Evolutionary conservation across 2,113 vertebrate species (phyloP), one percentile per base, ranked within the genome.

Genomic region (Zosterops borbonicus): DNA sequence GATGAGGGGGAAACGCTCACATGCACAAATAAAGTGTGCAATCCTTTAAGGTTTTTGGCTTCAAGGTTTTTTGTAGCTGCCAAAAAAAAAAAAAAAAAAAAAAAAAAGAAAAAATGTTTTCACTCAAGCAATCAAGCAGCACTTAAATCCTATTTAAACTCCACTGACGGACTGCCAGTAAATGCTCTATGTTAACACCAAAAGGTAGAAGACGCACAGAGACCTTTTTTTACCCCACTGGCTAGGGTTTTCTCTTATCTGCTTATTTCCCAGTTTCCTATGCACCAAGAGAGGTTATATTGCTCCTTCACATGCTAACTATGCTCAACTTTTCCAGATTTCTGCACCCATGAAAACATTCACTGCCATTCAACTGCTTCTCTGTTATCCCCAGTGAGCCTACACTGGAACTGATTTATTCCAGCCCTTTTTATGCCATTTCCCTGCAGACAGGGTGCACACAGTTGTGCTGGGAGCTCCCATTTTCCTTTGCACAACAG

Each of bases 141-240:
- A 87, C 85, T 90, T 90, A 81, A 47, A 89, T 76, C 49, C 31
- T 80, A 90, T 92, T 96, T 90, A 92, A 95, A 71, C 88, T 84
- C 41, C 50, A 75, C 37, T 27, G 44, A 82, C 0, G 0, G 64
- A 49, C 52, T 89, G 75, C 70, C 82, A 85, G 75, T 53, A 89
- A 87, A 76, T 37, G 63, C n/a, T 90, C 73, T 52, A 41, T 77
- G 62, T 49, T 86, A 93, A 75, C 28, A 94, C 55, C 55, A 78
- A 94, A 68, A 71, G 25, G 85, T 0, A 55, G 67, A 68, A 89
- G 55, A 84, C 41, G 74, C 23, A 55, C 9, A 64, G 0, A 59
- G 56, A 60, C 21, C 70, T 59, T 67, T 50, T 41, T 86, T 76
- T 60, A 65, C 28, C 23, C 37, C 56, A 33, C 13, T 19, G 29